Evolutionary conservation across 2,113 vertebrate genomes (phyloP), one percentile per base, ranked within the genome.

Genomic region (Plecotus auritus): DNA sequence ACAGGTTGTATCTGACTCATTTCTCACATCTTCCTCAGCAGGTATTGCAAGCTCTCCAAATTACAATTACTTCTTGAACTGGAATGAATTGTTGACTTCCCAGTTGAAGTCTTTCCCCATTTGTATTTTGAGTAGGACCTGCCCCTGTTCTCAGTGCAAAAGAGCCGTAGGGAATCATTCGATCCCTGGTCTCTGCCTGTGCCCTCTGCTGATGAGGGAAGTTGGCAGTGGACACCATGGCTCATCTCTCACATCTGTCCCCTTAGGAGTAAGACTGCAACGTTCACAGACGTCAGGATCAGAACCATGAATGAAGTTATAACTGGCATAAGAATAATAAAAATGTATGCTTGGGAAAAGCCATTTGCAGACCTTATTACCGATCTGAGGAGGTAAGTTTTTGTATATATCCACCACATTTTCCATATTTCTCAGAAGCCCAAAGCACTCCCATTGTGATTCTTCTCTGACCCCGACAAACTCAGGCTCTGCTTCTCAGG

Each of bases 311-410:
- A 99, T 88, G 99, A 99, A 95, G 99, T 99, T 28, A 99, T 99
- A 97, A 99, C 99, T 0, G 99, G 99, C 18, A 99, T 99, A 64
- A 98, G 99, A 96, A 99, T 99, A 96, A 99, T 99, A 93, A 99
- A 99, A 98, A 99, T 99, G 99, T 99, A 99, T 23, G 99, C 99
- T 1, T 99, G 99, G 99, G 99, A 99, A 96, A 99, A 99, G 64
- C 98, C 99, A 1, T 99, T 99, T 95, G 97, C 99, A 0, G 98
- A 99, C 32, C 98, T 99, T 88, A 98, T 99, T 61, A 97, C 97
- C 81, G 97, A 97, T 26, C 98, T 99, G 96, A 98, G 99, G 98
- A 99, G 98, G 99, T 99, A 99, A 98, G 97, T 37, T 77, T 40
- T 51, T 51, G 16, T 76, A 42, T 30, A 1, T 3, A 12, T 69